Evolutionary conservation across 2,113 vertebrate genomes (phyloP).

Genomic region (Seriola rivoliana): DNA sequence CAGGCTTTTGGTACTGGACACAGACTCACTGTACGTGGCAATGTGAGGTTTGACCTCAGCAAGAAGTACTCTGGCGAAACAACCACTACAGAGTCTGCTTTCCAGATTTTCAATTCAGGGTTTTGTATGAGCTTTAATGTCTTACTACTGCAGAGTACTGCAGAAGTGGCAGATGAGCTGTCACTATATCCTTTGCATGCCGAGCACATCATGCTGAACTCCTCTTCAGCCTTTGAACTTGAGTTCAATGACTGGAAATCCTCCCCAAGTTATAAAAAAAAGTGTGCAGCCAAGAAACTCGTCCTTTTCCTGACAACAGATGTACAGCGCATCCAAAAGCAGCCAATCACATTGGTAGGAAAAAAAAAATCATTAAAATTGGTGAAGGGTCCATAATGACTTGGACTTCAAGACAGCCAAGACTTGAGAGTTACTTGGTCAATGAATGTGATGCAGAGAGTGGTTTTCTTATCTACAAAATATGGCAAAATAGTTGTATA

Average conservation of each 20-base stretch:
- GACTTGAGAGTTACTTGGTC: not conserved
- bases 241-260: not conserved
- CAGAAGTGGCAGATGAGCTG: slow-evolving; percentile 1
- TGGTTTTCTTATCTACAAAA: not conserved
- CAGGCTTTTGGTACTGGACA: slow-evolving; percentile 7
- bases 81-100: not conserved
- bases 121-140: not conserved
- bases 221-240: not conserved
- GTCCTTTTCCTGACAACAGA: not conserved
- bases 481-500: not conserved
- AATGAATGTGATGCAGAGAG: not conserved
- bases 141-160: not conserved
- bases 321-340: not conserved
- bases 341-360: not conserved
- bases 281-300: not conserved
- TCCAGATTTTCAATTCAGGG: not conserved
- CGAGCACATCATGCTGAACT: not conserved
- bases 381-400: not conserved
- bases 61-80: not conserved
- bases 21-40: not conserved
- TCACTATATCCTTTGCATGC: not conserved
- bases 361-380: not conserved
- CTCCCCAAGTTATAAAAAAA: not conserved
- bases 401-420: not conserved
- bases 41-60: not conserved